These are phyloP conservation scores for Pristionchus maxplancki DNA, from an alignment of 2,888 invertebrate species.

Conservation along the genomic window DNA sequence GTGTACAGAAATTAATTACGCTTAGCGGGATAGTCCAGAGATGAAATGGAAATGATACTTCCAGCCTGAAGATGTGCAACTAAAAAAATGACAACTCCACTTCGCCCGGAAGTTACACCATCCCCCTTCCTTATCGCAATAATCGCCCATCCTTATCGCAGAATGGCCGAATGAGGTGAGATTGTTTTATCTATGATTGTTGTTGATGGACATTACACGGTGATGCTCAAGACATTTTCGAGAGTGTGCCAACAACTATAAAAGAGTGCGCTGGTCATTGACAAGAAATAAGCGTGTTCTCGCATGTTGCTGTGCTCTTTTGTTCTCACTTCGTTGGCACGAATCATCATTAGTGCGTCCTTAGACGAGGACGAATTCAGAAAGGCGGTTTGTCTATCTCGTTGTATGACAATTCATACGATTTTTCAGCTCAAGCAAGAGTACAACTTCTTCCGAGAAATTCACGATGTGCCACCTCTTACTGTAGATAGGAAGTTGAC, in stretches of 20 bases:
- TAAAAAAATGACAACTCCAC: background rate
- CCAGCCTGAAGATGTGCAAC: background rate
- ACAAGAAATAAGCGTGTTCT: background rate
- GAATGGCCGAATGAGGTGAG: slow-evolving; percentile 11
- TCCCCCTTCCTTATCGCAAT: background rate
- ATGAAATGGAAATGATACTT: background rate
- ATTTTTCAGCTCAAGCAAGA: slow-evolving; percentile 29
- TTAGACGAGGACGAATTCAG: slow-evolving; percentile 21
- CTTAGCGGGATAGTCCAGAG: no score
- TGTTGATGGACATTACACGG: slow-evolving; percentile 38
- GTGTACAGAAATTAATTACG: background rate
- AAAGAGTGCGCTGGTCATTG: slow-evolving; percentile 18
- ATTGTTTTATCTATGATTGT: background rate
- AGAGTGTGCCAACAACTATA: slow-evolving; percentile 44
- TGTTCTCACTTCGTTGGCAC: background rate
- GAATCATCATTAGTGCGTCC: background rate
- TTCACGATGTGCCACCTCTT: slow-evolving; percentile 38
- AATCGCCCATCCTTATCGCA: background rate
- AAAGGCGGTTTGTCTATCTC: background rate
- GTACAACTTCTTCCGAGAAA: slow-evolving; percentile 52
- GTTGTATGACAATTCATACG: no score
- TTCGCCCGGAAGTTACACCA: background rate
- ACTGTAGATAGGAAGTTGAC: background rate
- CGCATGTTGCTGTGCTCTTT: background rate
- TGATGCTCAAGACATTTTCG: background rate